Evolutionary conservation across 2,888 invertebrate genomes (phyloP).

Genomic region (Mimas tiliae): DNA sequence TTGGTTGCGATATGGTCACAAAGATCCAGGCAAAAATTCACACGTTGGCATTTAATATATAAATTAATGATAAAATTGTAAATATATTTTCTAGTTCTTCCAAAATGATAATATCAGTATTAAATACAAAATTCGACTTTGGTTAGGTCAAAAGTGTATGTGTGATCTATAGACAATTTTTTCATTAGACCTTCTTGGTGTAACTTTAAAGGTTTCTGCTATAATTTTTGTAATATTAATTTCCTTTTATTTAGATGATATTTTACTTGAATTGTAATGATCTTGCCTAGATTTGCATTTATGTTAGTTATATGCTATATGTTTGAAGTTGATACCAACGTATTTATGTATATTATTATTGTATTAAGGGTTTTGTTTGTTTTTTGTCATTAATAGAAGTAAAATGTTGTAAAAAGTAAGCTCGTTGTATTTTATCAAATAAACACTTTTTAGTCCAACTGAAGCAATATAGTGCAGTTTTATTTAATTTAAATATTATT

Average conservation of each 20-base stretch:
- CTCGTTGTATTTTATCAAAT: slow-evolving; percentile 86
- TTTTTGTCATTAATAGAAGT: slow-evolving; percentile 84
- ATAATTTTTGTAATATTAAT: slow-evolving; percentile 57
- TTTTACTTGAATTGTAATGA: slow-evolving; percentile 72
- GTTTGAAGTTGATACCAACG: slow-evolving; percentile 84
- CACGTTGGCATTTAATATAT: slow-evolving; percentile 70
- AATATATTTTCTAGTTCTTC: slow-evolving; percentile 84
- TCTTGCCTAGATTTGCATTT: slow-evolving; percentile 85
- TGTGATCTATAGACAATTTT: slow-evolving; percentile 81
- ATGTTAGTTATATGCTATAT: slow-evolving; percentile 78
- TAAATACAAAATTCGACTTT: slow-evolving; percentile 84
- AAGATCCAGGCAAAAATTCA: slow-evolving; percentile 74
- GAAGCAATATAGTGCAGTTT: slow-evolving; percentile 79
- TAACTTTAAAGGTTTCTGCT: slow-evolving; percentile 69
- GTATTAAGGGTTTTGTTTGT: slow-evolving; percentile 83
- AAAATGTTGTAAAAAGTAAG: slow-evolving; percentile 86
- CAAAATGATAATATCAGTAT: slow-evolving; percentile 82
- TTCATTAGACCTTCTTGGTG: slow-evolving; percentile 75
- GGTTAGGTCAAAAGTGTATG: slow-evolving; percentile 83
- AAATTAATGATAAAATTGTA: slow-evolving; percentile 70
- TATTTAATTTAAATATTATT: slow-evolving; percentile 49
- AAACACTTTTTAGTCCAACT: slow-evolving; percentile 86
- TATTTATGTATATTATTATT: slow-evolving; percentile 84
- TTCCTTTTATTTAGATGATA: slow-evolving; percentile 67
- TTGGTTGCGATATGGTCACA: slow-evolving; percentile 82